Evolutionary conservation across 2,888 invertebrate species (phyloP), one percentile per base, ranked within the genome.

Genomic region (Lasioglossum leucozonium): DNA sequence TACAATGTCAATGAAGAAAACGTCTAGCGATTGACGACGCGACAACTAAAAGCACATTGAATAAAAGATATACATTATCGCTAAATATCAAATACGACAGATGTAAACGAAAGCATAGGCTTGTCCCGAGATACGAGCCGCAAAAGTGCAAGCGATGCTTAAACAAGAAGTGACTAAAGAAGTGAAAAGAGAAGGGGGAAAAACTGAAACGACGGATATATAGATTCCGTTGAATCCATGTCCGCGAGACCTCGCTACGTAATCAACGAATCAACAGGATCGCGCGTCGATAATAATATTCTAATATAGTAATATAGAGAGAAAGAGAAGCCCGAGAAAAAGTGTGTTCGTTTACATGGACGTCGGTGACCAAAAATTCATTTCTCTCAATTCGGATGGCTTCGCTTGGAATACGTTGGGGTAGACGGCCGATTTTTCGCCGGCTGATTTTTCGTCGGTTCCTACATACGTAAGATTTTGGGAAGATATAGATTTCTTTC

Each of bases 331-430:
- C 16, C 0, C 5, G 18, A 30, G 62, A 8, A 30, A 16, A 62
- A 62, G 0, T 16, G 18, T 62, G 8, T 4, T 89, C 11, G 40
- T 69, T 95, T 96, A 98, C 98, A 98, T 98, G 0, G 98, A 98
- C 13, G 98, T 98, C 0, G 98, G 98, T 10, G 98, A 97, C 97
- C 97, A 98, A 95, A 98, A 98, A 95, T 98, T 98, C 97, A 98
- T 97, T 95, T 98, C 98, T 72, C 98, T 95, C 22, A 98, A 95
- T 93, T 98, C 97, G 0, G 97, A 97, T 0, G 97, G 97, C 93
- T 96, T 96, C 0, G 97, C 96, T 90, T 96, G 95, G 91, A 96
- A 95, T 2, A 91, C 85, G 26, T 87, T 92, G 10, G 81, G 69
- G 8, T 85, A 76, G 34, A 83, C 47, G 86, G 85, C 91, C 93